Evolutionary conservation across 2,797 vertebrate species (phyloP).

Genomic region (Pristis pectinata): DNA sequence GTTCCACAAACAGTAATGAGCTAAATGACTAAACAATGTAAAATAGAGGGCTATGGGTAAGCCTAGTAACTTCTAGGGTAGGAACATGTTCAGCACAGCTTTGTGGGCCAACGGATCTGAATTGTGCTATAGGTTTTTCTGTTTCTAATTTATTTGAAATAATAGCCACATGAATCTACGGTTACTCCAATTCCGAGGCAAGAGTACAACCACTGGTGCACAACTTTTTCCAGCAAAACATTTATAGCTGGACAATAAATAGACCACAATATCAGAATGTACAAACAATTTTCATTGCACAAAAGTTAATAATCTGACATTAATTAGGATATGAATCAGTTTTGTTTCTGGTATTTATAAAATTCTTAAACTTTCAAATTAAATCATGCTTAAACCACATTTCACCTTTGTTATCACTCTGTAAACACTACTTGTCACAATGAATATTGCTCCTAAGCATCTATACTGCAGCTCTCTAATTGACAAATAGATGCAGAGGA

Average conservation of each 20-base stretch:
- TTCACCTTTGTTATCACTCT: not conserved
- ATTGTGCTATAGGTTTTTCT: no score
- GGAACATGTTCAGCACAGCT: no score
- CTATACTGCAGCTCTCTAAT: not conserved
- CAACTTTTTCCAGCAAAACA: not conserved
- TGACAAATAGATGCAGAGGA: not conserved
- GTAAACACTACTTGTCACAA: not conserved
- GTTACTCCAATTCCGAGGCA: not conserved
- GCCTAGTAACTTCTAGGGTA: no score
- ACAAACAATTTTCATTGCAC: not conserved
- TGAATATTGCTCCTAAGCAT: no score
- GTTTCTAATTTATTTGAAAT: not conserved
- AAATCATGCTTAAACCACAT: not conserved
- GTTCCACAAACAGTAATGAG: not conserved
- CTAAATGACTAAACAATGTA: not conserved
- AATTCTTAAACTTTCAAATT: not conserved
- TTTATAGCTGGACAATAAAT: not conserved
- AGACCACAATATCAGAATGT: not conserved
- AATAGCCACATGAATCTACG: not conserved
- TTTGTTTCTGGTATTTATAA: not conserved
- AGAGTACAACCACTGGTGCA: not conserved
- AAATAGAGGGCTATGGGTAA: no score
- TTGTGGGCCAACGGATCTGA: no score
- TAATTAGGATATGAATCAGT: not conserved
- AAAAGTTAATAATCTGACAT: not conserved